Conservation (phyloP, 2,888 invertebrate species). For the Geotrupes spiniger region DNA sequence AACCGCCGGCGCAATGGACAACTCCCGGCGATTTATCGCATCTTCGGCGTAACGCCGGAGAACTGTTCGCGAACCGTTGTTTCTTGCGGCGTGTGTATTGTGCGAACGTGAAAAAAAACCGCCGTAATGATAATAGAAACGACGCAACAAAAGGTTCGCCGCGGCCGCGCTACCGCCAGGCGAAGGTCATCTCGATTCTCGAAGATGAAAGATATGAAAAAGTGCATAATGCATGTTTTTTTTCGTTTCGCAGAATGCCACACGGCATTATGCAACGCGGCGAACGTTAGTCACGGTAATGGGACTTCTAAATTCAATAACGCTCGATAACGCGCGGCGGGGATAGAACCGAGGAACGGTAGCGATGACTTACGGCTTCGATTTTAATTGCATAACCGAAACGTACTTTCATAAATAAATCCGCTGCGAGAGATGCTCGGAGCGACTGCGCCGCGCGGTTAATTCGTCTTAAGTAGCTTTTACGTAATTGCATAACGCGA, state of each 20-base stretch:
- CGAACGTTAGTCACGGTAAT: conserved; percentile 4
- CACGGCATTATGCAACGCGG: neutral
- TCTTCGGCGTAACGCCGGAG: no score
- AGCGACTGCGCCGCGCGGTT: no score
- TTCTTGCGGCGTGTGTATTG: no score
- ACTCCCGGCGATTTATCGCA: no score
- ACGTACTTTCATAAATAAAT: no score
- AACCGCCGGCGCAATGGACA: no score
- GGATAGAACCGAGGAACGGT: neutral
- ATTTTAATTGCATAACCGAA: no score
- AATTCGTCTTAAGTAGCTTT: no score
- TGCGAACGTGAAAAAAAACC: no score
- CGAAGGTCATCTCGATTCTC: conserved; percentile 18
- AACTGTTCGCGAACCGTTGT: no score
- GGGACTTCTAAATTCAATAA: conserved; percentile 7
- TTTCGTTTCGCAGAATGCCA: neutral
- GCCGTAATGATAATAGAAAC: neutral
- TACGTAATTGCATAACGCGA: no score
- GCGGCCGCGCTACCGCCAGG: conserved; percentile 11
- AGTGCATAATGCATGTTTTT: conserved; percentile 19
- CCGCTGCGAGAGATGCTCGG: no score
- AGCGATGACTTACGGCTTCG: neutral
- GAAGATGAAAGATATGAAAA: conserved; percentile 19
- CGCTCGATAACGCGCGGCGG: neutral
- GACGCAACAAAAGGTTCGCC: conserved; percentile 11